These are phyloP conservation scores for Muraenolepis orangiensis DNA, from an alignment of 2,797 vertebrate genomes.

Conservation along the genomic window DNA sequence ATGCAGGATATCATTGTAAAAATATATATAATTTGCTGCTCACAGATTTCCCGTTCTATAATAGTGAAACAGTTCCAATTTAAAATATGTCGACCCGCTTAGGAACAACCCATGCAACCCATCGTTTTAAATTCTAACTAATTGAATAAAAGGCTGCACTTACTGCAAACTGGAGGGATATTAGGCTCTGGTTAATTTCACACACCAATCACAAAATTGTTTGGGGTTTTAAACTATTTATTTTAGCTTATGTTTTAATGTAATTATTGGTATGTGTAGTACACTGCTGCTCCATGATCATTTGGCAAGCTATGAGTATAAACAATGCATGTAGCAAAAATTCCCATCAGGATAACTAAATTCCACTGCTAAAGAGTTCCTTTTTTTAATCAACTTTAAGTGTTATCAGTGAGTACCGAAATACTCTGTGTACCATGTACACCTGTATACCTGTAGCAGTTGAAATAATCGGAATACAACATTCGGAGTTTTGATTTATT, in stretches of 20 bases:
- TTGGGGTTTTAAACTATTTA: not conserved
- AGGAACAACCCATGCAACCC: not conserved
- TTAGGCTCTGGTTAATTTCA: not conserved
- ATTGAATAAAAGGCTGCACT: not conserved
- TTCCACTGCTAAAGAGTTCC: not conserved
- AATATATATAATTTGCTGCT: not conserved
- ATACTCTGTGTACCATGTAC: too few relatives aligned
- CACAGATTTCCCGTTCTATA: not conserved
- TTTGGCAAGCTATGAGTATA: not conserved
- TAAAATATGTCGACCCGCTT: not conserved
- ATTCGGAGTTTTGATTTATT: not conserved
- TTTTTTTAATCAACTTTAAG: not conserved
- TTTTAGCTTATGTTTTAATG: not conserved
- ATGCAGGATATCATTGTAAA: not conserved
- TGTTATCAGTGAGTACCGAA: too few relatives aligned
- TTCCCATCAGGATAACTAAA: not conserved
- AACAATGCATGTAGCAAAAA: not conserved
- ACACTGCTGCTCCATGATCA: not conserved
- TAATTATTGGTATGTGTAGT: not conserved
- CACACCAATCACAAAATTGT: not conserved
- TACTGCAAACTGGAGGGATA: not conserved
- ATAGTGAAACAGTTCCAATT: not conserved
- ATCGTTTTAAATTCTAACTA: not conserved
- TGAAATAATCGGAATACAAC: not conserved
- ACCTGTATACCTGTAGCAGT: too few relatives aligned